phyloP scores from a whole-genome alignment of 1,140 invertebrate genomes.

The Drosophila truncata region DNA sequence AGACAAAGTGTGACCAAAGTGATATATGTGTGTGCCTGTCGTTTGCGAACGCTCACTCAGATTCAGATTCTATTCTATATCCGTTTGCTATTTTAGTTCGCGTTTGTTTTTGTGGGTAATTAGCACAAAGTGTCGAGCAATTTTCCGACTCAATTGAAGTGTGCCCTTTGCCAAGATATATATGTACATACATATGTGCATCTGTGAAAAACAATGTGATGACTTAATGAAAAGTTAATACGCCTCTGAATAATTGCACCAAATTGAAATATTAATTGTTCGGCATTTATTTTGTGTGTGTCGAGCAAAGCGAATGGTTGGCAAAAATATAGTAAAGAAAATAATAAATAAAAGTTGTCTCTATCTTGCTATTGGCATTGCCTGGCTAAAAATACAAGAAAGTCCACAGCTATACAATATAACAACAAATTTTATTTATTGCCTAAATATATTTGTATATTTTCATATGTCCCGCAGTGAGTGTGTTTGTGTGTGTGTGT shows the following conservation, averaged over 20 bases:
- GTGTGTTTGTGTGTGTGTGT: constrained; percentile 20
- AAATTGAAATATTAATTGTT: constrained; percentile 78
- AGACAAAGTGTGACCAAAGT: constrained; percentile 54
- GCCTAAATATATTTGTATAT: constrained; percentile 64
- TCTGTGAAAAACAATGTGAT: constrained; percentile 32
- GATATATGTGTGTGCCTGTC: constrained; percentile 42
- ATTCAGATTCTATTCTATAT: constrained; percentile 28
- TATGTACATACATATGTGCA: too few species aligned
- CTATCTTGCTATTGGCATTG: constrained; percentile 70
- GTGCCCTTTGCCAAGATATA: constrained; percentile 63
- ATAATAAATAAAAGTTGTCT: constrained; percentile 71
- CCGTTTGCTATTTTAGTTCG: constrained; percentile 29
- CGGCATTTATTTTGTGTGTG: constrained; percentile 65
- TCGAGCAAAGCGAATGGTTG: constrained; percentile 12
- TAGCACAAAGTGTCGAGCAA: constrained; percentile 69
- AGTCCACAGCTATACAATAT: constrained; percentile 60
- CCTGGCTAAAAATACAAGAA: constrained; percentile 80
- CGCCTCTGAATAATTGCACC: constrained; percentile 70
- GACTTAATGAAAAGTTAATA: constrained; percentile 72
- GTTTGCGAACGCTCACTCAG: constrained; percentile 8
- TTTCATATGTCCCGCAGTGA: constrained; percentile 32
- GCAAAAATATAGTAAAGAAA: constrained; percentile 34
- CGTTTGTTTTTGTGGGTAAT: constrained; percentile 51
- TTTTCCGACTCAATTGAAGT: constrained; percentile 67
- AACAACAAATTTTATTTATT: constrained; percentile 84